phyloP scores from a whole-genome alignment of 2,888 invertebrate species.

The Diarsia brunnea region DNA sequence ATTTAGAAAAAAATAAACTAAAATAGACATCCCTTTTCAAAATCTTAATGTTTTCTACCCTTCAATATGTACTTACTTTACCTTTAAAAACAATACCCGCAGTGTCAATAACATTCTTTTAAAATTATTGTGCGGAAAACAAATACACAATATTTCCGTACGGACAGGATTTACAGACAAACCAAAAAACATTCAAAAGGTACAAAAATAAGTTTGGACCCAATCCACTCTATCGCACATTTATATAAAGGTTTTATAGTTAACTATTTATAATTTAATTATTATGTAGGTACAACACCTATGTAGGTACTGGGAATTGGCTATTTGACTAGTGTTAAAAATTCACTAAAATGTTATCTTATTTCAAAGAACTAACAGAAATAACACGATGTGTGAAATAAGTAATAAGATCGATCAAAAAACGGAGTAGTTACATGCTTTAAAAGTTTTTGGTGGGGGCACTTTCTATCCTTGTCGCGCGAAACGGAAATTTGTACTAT shows the following conservation, averaged over 20 bases:
- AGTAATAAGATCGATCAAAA: too few relatives aligned
- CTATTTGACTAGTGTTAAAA: too few relatives aligned
- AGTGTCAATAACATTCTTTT: slow-evolving; percentile 38
- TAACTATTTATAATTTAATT: slow-evolving; percentile 32
- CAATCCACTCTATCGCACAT: slow-evolving; percentile 54
- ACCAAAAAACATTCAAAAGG: slow-evolving; percentile 42
- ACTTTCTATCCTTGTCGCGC: too few relatives aligned
- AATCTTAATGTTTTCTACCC: background rate
- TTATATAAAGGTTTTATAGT: slow-evolving; percentile 38
- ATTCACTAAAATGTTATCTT: too few relatives aligned
- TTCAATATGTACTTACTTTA: background rate
- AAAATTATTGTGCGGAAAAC: slow-evolving; percentile 30
- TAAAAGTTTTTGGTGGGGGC: too few relatives aligned
- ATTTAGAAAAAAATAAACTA: background rate
- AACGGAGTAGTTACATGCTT: too few relatives aligned
- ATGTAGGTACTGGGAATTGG: too few relatives aligned
- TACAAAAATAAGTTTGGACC: slow-evolving; percentile 69
- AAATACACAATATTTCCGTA: slow-evolving; percentile 21
- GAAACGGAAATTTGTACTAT: too few relatives aligned
- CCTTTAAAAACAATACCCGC: slow-evolving; percentile 30
- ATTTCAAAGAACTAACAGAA: too few relatives aligned
- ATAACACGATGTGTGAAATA: too few relatives aligned
- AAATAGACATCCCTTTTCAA: background rate
- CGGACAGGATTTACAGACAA: slow-evolving; percentile 23
- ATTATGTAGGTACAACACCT: slow-evolving; percentile 35